These are phyloP conservation scores for Acanthococcus lagerstroemiae DNA, from an alignment of 2,888 invertebrate species.

Conservation along the genomic window DNA sequence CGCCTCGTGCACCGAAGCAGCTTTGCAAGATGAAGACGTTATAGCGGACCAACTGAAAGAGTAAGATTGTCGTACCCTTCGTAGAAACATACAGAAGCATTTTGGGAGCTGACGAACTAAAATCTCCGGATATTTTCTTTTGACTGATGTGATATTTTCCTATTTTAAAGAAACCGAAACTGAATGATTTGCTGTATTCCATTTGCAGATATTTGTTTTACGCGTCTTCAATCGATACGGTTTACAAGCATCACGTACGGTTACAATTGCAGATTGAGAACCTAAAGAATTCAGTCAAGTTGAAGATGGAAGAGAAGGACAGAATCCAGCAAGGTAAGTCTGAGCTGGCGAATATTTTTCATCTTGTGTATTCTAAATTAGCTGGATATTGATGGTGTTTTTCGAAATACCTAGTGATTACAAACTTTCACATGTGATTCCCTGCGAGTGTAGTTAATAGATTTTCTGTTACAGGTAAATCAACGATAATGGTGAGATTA, in stretches of 20 bases:
- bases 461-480: slow-evolving; percentile 46
- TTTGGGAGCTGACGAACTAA: no score
- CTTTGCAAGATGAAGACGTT: slow-evolving; percentile 71
- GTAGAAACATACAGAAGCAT: no score
- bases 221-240: slow-evolving; percentile 60
- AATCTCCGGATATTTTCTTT: no score
- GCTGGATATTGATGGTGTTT: background rate
- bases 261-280: slow-evolving; percentile 61
- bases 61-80: slow-evolving; percentile 40
- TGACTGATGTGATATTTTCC: no score
- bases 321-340: slow-evolving; percentile 43
- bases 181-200: no score
- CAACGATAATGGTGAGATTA: slow-evolving; percentile 59
- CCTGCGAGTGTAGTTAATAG: no score
- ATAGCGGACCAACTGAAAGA: slow-evolving; percentile 74
- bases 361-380: background rate
- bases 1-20: slow-evolving; percentile 60
- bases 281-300: slow-evolving; percentile 54
- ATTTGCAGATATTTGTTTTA: slow-evolving; percentile 55
- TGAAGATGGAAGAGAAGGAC: slow-evolving; percentile 45
- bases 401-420: background rate
- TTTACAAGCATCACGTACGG: slow-evolving; percentile 63
- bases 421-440: background rate
- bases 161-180: no score
- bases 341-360: background rate